Base-by-base conservation (phyloP, 1,140 invertebrate genomes). In the Lordiphosa collinella region DNA sequence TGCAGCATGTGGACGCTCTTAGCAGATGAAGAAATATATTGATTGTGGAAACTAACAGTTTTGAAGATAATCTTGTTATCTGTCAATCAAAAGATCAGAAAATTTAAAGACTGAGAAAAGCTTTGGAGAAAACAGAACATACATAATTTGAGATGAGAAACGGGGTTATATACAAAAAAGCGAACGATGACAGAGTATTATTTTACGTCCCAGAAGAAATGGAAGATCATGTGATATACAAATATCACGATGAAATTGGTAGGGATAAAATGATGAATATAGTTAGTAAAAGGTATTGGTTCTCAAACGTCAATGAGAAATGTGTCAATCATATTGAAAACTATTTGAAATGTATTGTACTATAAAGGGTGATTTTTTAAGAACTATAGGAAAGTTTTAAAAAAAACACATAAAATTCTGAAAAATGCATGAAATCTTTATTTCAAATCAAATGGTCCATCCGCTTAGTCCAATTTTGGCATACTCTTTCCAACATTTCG, bases 1-100 rank as follows among this genome's bases (percentile, higher is more conserved):
- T 88, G 63, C 75, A 89, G 90, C 53, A 51, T 89, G 52, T 49
- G 48, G 14, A 49, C 73, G 79, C 9, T 53, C 49, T 58, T 57
- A 86, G 9, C 88, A 29, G 37, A 18, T 12, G 8, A 5, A 51
- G 10, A 3, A 14, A 40, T 14, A 18, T 35, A 11, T 11, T 35
- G 34, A n/a, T 35, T 4, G 12, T 4, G n/a, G n/a, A n/a, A n/a
- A n/a, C n/a, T n/a, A n/a, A n/a, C n/a, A n/a, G n/a, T n/a, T n/a
- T n/a, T n/a, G n/a, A n/a, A n/a, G n/a, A n/a, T n/a, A n/a, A n/a
- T n/a, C n/a, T n/a, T n/a, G n/a, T n/a, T n/a, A n/a, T 37, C 9
- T 25, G 48, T 2, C 32, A 36, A 37, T 50, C 18, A 13, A 36
- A 44, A 18, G 32, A 36, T 14, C 2, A 3, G n/a, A 44, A 36